Conservation (phyloP, 2,888 invertebrate genomes). For the Eupithecia subumbrata region DNA sequence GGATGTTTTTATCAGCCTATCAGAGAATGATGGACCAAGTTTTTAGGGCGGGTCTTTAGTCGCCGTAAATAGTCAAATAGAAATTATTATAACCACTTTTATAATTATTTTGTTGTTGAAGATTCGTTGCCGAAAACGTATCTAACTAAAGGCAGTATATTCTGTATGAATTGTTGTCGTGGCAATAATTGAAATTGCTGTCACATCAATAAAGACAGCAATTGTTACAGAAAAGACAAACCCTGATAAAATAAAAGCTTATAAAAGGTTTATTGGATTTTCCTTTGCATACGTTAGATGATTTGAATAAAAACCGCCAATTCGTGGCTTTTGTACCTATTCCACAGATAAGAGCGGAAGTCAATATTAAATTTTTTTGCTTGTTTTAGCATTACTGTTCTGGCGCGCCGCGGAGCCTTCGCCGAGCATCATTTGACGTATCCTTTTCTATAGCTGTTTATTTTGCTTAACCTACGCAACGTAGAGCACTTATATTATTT, state of each 20-base stretch:
- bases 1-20: conserved; percentile 14
- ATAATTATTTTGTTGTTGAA: not conserved
- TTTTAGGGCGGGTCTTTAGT: not conserved
- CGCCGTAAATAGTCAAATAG: not conserved
- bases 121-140: not conserved
- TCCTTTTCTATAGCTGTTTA: not conserved
- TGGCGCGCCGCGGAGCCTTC: not conserved
- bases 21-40: conserved; percentile 10
- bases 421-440: not conserved
- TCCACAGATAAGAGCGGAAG: conserved; percentile 19
- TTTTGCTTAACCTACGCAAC: not conserved
- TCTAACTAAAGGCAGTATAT: no score
- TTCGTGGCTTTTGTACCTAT: conserved; percentile 17
- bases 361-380: conserved; percentile 37
- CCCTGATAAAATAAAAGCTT: not conserved
- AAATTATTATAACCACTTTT: not conserved
- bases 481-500: not conserved
- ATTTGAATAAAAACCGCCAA: conserved; percentile 21
- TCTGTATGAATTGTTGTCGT: not conserved
- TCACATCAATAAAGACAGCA: not conserved
- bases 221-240: not conserved
- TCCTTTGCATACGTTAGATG: conserved; percentile 1
- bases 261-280: conserved; percentile 16
- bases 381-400: conserved; percentile 18
- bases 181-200: not conserved